Evolutionary conservation across 2,888 invertebrate genomes (phyloP), one percentile per base, ranked within the genome.

Genomic region (Pharmacophagus antenor): DNA sequence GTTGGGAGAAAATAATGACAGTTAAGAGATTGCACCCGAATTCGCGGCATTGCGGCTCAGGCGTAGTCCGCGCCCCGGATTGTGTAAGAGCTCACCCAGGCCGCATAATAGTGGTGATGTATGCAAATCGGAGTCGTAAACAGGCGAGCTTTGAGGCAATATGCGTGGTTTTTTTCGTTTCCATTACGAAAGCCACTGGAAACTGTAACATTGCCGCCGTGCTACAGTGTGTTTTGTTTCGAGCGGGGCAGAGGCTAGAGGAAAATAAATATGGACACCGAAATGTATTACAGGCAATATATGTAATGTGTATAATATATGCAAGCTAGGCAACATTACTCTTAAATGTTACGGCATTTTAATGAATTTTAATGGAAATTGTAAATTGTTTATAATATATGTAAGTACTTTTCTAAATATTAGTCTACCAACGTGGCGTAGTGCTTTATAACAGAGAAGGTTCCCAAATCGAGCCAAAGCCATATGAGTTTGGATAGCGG

Each of bases 61-160:
- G 10, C 49, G 2, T 31, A 49, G 18, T 15, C 49, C 2, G 41
- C 44, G 31, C 17, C 21, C 27, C 27, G 42, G 50, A 49, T 53
- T 53, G 42, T 47, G 42, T 49, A 50, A 54, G 18, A 22, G 47
- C 41, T 17, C n/a, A 49, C 17, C n/a, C 41, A 15, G 46, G 42
- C 49, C 54, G 59, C 31, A 54, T 49, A 49, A 54, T 31, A 49
- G 42, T 25, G 42, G 49, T 41, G 44, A 59, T 49, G 42, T 59
- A 58, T 58, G 58, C 53, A 53, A 59, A 59, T 59, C 42, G 41
- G 12, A 20, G 10, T 48, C 53, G 49, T 54, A 54, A 59, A 42
- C 59, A 27, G 54, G 22, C 25, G 21, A 22, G 49, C 27, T 41
- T 4, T 27, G 49, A 22, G 25, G 47, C 47, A 23, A 46, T 41